Evolutionary conservation across 2,888 invertebrate species (phyloP), one percentile per base, ranked within the genome.

Genomic region (Dexiosoma caninum): DNA sequence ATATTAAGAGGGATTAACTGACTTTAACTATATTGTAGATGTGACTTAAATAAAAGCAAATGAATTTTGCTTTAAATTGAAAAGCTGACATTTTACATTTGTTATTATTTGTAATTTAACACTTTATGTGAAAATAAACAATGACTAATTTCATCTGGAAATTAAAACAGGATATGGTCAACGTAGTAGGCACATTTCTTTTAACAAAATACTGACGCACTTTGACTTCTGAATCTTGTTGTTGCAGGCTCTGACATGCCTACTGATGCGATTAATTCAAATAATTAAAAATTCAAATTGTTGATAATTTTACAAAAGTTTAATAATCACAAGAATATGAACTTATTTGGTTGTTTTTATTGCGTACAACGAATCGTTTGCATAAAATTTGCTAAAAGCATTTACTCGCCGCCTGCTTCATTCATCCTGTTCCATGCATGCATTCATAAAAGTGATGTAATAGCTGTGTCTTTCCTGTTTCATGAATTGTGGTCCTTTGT

Each of bases 1-100:
- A 76, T 76, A 67, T 67, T 71, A 55, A 60, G 19, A 40, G 66
- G 49, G 71, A 76, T 80, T 76, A 71, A 76, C 49, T 76, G 60
- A 67, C 72, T 76, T 70, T 49, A 53, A 71, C 62, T 76, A 76
- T 37, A 30, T 51, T 40, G 71, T 71, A 49, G 71, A 62, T 66
- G 71, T 60, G 75, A 71, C 35, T 53, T 60, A 60, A 35, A 19
- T 60, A 10, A 23, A 46, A 37, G 42, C 16, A 40, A n/a, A 51
- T 21, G 51, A 49, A 35, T 14, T 27, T 12, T 5, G 35, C 9
- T 7, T 23, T 5, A 40, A 30, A 27, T 14, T 27, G 23, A 51
- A 64, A 49, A 14, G 23, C 1, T 21, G 46, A 10, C n/a, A n/a
- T n/a, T n/a, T n/a, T n/a, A n/a, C n/a, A 46, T 21, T 12, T 19